phyloP scores from a whole-genome alignment of 2,888 invertebrate species.

The Nebria salina region DNA sequence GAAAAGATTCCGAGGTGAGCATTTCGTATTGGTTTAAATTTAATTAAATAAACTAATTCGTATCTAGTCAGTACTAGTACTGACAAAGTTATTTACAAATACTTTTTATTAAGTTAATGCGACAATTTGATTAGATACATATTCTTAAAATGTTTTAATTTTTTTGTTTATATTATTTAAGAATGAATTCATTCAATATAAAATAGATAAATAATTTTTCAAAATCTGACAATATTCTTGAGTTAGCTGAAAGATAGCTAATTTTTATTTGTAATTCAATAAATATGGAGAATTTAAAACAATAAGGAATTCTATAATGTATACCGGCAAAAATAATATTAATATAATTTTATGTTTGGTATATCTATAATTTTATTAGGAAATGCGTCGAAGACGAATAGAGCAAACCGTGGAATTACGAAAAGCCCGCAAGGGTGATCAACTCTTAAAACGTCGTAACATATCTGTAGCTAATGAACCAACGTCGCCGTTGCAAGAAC shows the following conservation, averaged over 20 bases:
- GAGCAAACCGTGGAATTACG: conserved; percentile 91
- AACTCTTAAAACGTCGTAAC: conserved; percentile 89
- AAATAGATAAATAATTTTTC: no score
- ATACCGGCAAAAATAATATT: neutral
- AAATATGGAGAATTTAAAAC: no score
- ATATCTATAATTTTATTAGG: conserved; percentile 65
- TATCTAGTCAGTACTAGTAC: conserved; percentile 23
- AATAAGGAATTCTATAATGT: no score
- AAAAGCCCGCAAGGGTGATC: conserved; percentile 94
- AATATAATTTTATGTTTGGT: neutral
- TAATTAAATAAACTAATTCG: conserved; percentile 7
- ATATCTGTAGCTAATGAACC: conserved; percentile 70
- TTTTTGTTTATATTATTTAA: no score
- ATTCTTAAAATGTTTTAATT: neutral
- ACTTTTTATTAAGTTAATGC: neutral
- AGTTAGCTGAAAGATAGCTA: no score
- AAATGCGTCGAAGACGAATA: conserved; percentile 87
- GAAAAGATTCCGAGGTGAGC: conserved; percentile 78
- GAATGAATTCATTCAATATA: no score
- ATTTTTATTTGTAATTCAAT: no score
- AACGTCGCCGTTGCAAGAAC: conserved; percentile 65
- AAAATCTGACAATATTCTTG: no score
- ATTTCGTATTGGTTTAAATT: conserved; percentile 14
- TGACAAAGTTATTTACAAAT: neutral
- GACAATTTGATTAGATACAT: neutral